phyloP scores from a whole-genome alignment of 2,797 vertebrate species.

The Chelidonichthys spinosus region DNA sequence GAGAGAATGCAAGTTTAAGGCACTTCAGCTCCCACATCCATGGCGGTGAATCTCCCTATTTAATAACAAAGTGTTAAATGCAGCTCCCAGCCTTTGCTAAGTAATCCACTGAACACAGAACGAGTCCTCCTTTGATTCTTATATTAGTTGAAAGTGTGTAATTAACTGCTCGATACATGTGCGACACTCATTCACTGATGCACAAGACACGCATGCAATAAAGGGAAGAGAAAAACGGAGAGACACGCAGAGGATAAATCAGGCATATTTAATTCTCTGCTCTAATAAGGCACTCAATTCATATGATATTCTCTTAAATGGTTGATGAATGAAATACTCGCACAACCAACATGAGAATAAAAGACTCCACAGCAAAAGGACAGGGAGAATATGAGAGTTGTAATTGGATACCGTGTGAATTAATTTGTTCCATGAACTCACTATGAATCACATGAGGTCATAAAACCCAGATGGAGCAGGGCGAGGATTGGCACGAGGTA shows the following conservation, averaged over 20 bases:
- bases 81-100: conserved; percentile 37
- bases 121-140: conserved; percentile 9
- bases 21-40: conserved; percentile 13
- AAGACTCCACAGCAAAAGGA: conserved; percentile 32
- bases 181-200: conserved; percentile 27
- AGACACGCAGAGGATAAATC: conserved; percentile 13
- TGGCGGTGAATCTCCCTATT: conserved; percentile 13
- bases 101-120: conserved; percentile 23
- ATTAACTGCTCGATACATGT: conserved; percentile 21
- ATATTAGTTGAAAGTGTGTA: conserved; percentile 21
- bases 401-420: conserved; percentile 62
- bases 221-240: conserved; percentile 6
- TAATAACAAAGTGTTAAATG: conserved; percentile 37
- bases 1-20: too few species aligned
- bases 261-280: conserved; percentile 27
- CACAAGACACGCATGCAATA: conserved; percentile 26
- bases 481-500: conserved; percentile 45
- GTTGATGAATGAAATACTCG: conserved; percentile 50
- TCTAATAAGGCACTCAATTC: conserved; percentile 51
- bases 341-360: conserved; percentile 36
- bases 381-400: conserved; percentile 47
- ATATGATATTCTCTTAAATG: conserved; percentile 49
- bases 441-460: conserved; percentile 65
- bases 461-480: conserved; percentile 63
- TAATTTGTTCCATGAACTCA: conserved; percentile 67